Evolutionary conservation across 2,113 vertebrate genomes (phyloP).

Genomic region (Mixornis gularis): DNA sequence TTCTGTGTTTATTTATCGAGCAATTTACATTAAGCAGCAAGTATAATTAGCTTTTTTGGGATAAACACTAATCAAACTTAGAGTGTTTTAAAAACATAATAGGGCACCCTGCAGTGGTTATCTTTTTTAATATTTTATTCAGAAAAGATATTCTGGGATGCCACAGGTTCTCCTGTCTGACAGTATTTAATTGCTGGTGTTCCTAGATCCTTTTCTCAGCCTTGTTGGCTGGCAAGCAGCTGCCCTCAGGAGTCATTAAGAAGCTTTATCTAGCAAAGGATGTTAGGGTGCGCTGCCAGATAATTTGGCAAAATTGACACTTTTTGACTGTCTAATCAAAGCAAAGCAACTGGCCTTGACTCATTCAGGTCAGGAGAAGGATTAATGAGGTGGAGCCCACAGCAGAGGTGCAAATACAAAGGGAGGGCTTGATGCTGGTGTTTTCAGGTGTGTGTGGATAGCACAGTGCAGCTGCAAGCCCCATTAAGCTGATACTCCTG

Average conservation of each 20-base stretch:
- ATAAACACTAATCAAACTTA: conserved; percentile 24
- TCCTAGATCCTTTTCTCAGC: not conserved
- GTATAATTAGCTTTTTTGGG: conserved; percentile 32
- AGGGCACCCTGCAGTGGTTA: not conserved
- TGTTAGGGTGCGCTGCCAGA: not conserved
- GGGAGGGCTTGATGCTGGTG: accelerated
- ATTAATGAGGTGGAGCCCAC: not conserved
- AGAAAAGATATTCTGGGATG: not conserved
- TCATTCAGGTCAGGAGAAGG: not conserved
- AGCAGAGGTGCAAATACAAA: not conserved
- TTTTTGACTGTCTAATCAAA: not conserved
- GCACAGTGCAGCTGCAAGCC: not conserved
- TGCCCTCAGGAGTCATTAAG: not conserved
- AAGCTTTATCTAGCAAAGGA: not conserved
- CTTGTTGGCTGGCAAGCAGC: not conserved
- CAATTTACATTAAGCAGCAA: not conserved
- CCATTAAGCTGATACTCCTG: not conserved
- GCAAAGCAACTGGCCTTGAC: not conserved
- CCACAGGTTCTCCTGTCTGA: not conserved
- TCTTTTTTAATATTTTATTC: not conserved
- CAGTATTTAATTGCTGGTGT: not conserved
- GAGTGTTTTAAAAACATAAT: conserved; percentile 15
- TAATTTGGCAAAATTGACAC: not conserved
- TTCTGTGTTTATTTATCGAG: conserved; percentile 51
- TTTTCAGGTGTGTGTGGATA: not conserved